Evolutionary conservation across 1,140 invertebrate genomes (phyloP), one percentile per base, ranked within the genome.

Genomic region (Plutomurus gul): DNA sequence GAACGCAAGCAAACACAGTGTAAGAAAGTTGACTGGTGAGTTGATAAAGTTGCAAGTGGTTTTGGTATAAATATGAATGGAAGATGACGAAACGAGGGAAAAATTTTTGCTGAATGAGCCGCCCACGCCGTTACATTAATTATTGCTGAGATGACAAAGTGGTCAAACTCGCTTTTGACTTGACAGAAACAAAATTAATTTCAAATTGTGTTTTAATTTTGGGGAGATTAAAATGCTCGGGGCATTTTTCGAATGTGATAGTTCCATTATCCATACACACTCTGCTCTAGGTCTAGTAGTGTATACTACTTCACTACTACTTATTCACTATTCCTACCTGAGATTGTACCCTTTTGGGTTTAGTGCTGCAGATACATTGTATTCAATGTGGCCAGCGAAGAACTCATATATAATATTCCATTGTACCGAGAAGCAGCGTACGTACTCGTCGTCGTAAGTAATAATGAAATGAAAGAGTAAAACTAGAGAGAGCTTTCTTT

Each of bases 191-290:
- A 77, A 77, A 77, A 77, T 77, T 77, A 77, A 77, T 77, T 77
- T 77, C 51, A 77, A 77, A 77, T 77, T 77, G 75, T 60, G 75
- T 77, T 77, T 77, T 77, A 77, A 77, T 77, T 77, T 77, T 70
- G 51, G 56, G 56, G 56, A 65, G 56, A 65, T 65, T 65, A 65
- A 65, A 65, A 33, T 30, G 56, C 56, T 65, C n/a, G 13, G 30
- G 56, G 56, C 56, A 33, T 13, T 65, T 65, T 65, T 65, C 16
- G 27, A 65, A 65, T 65, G 56, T 65, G 56, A 65, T 65, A 65
- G 56, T 65, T 65, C 56, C 56, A 65, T 65, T 65, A 65, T 65
- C 22, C 30, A 30, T 33, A 65, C 27, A 30, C 20, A 65, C 18
- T 13, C 43, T 10, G 7, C 22, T 27, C 49, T 22, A 25, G 4